Evolutionary conservation across 2,888 invertebrate species (phyloP).

Genomic region (Chrysodeixis includens): DNA sequence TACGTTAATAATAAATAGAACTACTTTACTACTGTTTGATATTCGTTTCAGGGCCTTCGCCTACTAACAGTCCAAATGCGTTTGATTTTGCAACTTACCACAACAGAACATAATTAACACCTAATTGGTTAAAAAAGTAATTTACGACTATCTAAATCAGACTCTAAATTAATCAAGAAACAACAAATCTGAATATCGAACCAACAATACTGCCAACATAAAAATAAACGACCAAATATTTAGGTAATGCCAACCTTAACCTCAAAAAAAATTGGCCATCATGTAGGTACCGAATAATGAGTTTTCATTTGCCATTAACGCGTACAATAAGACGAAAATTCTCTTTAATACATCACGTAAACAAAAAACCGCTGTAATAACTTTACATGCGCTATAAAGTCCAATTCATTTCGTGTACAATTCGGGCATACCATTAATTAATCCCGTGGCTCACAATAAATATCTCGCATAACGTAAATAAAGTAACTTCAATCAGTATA

Average conservation of each 20-base stretch:
- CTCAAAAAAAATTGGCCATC: background rate
- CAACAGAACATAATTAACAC: background rate
- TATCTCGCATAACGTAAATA: slow-evolving; percentile 49
- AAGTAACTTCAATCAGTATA: slow-evolving; percentile 59
- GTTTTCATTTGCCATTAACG: slow-evolving; percentile 23
- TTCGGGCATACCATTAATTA: slow-evolving; percentile 58
- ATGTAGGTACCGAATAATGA: slow-evolving; percentile 13
- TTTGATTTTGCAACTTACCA: background rate
- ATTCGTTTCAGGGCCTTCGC: background rate
- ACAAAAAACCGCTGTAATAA: slow-evolving; percentile 48
- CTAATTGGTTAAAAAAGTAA: background rate
- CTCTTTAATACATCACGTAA: slow-evolving; percentile 24
- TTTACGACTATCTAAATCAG: background rate
- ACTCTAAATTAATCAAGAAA: background rate
- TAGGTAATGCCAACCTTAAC: slow-evolving; percentile 10
- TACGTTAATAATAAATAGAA: background rate
- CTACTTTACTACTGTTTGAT: background rate
- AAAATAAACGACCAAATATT: slow-evolving; percentile 5
- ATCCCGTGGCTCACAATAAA: slow-evolving; percentile 49
- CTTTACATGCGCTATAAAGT: slow-evolving; percentile 46
- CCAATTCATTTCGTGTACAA: slow-evolving; percentile 49
- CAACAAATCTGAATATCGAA: background rate
- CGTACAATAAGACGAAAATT: slow-evolving; percentile 28
- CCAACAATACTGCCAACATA: background rate
- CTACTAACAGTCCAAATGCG: slow-evolving; percentile 1